Evolutionary conservation across 2,113 vertebrate species (phyloP).

Genomic region (Machaerirhynchus nigripectus): DNA sequence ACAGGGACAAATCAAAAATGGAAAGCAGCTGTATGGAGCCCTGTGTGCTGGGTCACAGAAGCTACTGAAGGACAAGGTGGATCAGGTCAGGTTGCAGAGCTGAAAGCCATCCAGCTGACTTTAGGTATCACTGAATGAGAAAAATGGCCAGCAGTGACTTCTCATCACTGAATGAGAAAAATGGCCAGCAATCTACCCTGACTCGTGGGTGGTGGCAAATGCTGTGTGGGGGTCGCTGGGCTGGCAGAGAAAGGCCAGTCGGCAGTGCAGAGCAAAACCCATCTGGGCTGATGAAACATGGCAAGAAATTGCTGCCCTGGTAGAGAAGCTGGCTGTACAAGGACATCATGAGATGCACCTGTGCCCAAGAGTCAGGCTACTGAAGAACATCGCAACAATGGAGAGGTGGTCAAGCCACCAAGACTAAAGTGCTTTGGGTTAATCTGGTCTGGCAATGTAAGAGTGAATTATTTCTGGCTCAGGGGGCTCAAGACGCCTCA

Average conservation of each 20-base stretch:
- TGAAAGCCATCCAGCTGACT: background rate
- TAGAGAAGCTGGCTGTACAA: background rate
- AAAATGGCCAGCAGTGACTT: background rate
- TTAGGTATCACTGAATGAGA: background rate
- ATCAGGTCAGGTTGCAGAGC: background rate
- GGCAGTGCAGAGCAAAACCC: background rate
- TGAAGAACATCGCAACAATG: accelerated
- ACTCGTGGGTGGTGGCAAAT: accelerated
- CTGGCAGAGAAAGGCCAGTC: background rate
- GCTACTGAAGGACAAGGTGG: background rate
- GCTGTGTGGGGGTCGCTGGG: background rate
- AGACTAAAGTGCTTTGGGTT: background rate
- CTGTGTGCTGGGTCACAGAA: background rate
- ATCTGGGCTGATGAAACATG: background rate
- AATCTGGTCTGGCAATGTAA: background rate
- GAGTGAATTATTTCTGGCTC: background rate
- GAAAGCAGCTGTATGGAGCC: background rate
- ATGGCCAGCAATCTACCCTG: background rate
- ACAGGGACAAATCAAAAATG: background rate
- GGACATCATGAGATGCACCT: too few relatives aligned
- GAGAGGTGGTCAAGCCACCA: background rate
- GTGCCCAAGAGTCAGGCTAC: background rate
- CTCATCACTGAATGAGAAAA: background rate
- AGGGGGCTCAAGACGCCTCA: background rate
- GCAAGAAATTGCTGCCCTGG: background rate